Percentiles rank a stretch among this genome's conserved stretches.
phyloP scores from a whole-genome alignment of 2,113 vertebrate genomes.

The Puffinus mauretanicus region DNA sequence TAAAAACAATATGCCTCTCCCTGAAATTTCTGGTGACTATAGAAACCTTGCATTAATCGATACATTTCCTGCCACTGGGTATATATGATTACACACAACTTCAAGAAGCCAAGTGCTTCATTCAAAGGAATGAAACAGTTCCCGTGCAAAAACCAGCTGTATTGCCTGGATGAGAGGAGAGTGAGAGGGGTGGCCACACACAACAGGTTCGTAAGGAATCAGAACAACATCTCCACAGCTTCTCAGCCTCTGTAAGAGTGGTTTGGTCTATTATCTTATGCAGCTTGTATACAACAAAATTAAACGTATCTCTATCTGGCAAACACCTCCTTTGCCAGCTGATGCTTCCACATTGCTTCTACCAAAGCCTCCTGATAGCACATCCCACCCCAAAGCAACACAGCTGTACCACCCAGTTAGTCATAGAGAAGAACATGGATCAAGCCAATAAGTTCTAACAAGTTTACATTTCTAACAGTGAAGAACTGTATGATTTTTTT shows the following conservation, averaged over 20 bases:
- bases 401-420: background rate
- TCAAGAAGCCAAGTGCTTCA: background rate
- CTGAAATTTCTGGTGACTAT: background rate
- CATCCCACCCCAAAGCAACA: rapidly evolving
- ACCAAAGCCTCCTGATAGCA: background rate
- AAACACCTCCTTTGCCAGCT: background rate
- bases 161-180: background rate
- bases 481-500: background rate
- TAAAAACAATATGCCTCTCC: background rate
- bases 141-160: rapidly evolving
- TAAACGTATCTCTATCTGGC: rapidly evolving
- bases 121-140: background rate
- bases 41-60: background rate
- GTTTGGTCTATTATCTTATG: background rate
- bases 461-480: background rate
- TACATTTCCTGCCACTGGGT: background rate
- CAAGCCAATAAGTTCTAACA: background rate
- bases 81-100: background rate
- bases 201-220: background rate
- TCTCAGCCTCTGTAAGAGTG: background rate
- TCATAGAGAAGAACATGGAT: rapidly evolving
- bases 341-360: background rate
- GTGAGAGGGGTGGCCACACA: rapidly evolving
- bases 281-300: background rate
- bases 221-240: background rate